phyloP scores from a whole-genome alignment of 2,113 vertebrate species.

The Aphyosemion australe region DNA sequence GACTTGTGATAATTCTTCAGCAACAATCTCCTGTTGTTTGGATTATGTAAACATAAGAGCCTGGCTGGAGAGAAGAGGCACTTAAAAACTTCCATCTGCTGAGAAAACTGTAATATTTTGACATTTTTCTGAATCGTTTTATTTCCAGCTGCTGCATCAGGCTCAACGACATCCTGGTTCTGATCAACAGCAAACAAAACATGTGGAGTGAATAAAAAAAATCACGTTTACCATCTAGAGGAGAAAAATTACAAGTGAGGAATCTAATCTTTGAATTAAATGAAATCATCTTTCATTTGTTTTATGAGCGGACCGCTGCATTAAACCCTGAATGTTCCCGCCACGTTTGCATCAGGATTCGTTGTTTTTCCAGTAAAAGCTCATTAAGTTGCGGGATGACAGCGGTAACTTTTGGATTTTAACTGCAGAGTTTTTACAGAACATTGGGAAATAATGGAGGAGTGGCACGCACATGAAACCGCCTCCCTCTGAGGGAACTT shows the following conservation, averaged over 20 bases:
- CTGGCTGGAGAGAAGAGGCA: neutral
- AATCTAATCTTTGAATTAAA: neutral
- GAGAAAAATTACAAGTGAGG: neutral
- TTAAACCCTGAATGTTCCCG: neutral
- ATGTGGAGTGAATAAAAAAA: neutral
- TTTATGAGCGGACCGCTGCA: neutral
- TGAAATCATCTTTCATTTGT: too few species aligned
- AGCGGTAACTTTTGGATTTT: neutral
- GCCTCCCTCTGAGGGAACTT: too few species aligned
- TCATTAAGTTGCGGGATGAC: neutral
- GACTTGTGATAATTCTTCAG: neutral
- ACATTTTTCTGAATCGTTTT: too few species aligned
- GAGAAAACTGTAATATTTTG: neutral
- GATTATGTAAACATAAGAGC: too few species aligned
- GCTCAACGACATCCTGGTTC: too few species aligned
- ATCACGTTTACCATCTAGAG: neutral
- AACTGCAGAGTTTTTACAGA: constrained; percentile 2
- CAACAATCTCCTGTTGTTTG: too few species aligned
- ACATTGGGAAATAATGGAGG: neutral
- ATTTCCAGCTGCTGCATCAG: too few species aligned
- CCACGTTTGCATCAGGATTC: neutral
- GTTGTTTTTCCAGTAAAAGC: neutral
- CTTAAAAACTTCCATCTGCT: neutral
- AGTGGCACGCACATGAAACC: neutral
- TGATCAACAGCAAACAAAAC: too few species aligned